phyloP scores from a whole-genome alignment of 1,140 invertebrate genomes.

The Diorhabda sublineata region DNA sequence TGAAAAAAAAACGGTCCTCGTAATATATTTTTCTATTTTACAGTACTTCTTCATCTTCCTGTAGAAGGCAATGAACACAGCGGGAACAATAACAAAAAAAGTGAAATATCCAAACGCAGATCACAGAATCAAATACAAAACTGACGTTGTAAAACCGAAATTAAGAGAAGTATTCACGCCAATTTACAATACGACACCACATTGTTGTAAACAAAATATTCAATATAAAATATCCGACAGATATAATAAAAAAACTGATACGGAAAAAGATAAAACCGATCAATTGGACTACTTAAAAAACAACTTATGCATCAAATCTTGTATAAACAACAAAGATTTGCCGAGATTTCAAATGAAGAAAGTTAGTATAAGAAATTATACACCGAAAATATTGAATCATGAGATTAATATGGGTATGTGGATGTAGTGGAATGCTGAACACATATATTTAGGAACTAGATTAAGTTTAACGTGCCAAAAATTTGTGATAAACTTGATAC shows the following conservation, averaged over 20 bases:
- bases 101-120: constrained; percentile 25
- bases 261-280: neutral
- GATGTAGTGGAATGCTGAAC: constrained; percentile 28
- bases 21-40: constrained; percentile 7
- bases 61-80: constrained; percentile 37
- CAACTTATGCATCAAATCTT: constrained; percentile 58
- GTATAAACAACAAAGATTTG: constrained; percentile 47
- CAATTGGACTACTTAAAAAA: constrained; percentile 53
- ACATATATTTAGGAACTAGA: too few relatives aligned
- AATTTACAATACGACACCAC: constrained; percentile 52
- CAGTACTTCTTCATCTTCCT: constrained; percentile 10
- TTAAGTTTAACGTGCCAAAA: too few relatives aligned
- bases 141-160: constrained; percentile 31
- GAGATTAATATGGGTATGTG: constrained; percentile 46
- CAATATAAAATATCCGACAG: neutral
- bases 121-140: constrained; percentile 37
- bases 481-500: too few relatives aligned
- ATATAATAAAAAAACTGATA: constrained; percentile 12
- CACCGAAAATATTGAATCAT: constrained; percentile 59
- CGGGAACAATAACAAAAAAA: constrained; percentile 32
- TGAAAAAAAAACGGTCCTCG: too few relatives aligned
- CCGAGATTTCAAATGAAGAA: constrained; percentile 32
- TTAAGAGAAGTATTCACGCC: constrained; percentile 40
- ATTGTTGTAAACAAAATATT: constrained; percentile 46
- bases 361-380: constrained; percentile 61